phyloP scores from a whole-genome alignment of 64 coral and sea anemone species.

The Trachythela sp. region DNA sequence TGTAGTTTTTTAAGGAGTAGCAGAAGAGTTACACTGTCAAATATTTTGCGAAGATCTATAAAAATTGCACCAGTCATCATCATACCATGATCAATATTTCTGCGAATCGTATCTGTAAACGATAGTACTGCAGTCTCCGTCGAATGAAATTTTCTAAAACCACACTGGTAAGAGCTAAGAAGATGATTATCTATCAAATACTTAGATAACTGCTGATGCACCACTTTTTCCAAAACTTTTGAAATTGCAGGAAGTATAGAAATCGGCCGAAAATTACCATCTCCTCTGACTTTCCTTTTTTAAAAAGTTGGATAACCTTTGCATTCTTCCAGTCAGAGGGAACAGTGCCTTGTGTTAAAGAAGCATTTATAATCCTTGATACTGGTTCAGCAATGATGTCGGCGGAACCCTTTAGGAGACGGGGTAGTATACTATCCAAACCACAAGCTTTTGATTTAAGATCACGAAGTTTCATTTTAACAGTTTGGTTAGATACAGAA shows the following conservation, averaged over 20 bases:
- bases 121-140: too few relatives aligned
- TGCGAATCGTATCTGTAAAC: too few relatives aligned
- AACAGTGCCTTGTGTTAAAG: background rate
- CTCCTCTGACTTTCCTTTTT: background rate
- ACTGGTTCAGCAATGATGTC: background rate
- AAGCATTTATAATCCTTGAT: background rate
- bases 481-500: background rate
- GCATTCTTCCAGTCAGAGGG: background rate
- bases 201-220: too few relatives aligned
- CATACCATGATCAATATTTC: background rate
- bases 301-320: constrained; percentile 3
- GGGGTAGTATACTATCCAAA: background rate
- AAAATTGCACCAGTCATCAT: background rate
- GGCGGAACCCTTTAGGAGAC: background rate
- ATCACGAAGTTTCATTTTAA: background rate
- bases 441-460: background rate
- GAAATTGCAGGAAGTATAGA: background rate
- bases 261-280: background rate
- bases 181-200: too few relatives aligned
- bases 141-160: too few relatives aligned
- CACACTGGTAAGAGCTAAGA: too few relatives aligned
- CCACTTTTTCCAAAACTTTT: too few relatives aligned
- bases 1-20: background rate
- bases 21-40: background rate
- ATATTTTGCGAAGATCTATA: background rate